phyloP scores from a whole-genome alignment of 1,140 invertebrate species.

The Diorhabda sublineata region DNA sequence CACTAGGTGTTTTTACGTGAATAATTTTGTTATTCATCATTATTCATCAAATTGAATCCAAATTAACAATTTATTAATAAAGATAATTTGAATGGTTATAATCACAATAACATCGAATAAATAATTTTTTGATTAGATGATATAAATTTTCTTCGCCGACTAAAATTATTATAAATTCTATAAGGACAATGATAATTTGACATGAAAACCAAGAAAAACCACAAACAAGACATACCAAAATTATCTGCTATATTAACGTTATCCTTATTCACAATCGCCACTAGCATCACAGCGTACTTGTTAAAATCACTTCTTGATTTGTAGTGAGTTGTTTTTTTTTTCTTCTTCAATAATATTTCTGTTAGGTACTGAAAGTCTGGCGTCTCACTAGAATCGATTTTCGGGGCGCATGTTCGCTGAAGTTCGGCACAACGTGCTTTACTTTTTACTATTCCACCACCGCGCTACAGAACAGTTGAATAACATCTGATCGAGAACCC shows the following conservation, averaged over 20 bases:
- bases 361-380: conserved; percentile 16
- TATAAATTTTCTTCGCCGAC: not conserved
- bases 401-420: conserved; percentile 14
- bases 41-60: too few relatives aligned
- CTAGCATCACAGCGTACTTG: not conserved
- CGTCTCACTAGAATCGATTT: conserved; percentile 18
- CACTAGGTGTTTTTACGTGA: too few relatives aligned
- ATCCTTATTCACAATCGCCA: not conserved
- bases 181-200: not conserved
- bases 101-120: too few relatives aligned
- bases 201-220: not conserved
- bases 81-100: too few relatives aligned
- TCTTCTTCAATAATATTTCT: conserved; percentile 17
- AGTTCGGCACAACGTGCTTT: conserved; percentile 12
- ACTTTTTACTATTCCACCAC: conserved; percentile 10
- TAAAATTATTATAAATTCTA: not conserved
- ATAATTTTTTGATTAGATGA: too few relatives aligned
- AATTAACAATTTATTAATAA: too few relatives aligned
- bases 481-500: conserved; percentile 14
- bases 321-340: not conserved
- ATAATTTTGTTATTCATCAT: too few relatives aligned
- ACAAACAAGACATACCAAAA: conserved; percentile 4
- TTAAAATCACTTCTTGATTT: not conserved
- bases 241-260: not conserved
- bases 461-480: conserved; percentile 10